Evolutionary conservation across 2,113 vertebrate species (phyloP), one percentile per base, ranked within the genome.

Genomic region (Zapus hudsonius): DNA sequence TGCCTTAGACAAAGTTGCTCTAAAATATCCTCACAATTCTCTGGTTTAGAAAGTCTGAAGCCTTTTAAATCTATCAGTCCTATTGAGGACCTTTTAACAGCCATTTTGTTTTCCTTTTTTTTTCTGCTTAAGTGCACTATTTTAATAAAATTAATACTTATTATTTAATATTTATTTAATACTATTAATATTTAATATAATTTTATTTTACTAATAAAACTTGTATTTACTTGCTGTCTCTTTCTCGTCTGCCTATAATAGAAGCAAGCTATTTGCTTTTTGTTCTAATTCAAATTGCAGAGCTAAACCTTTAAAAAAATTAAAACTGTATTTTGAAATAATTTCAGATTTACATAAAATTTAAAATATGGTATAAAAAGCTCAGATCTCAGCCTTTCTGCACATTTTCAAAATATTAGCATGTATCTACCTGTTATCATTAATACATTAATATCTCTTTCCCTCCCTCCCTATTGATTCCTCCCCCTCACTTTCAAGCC

Each of bases 321-420:
- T 44, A n/a, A n/a, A n/a, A n/a, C n/a, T n/a, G n/a, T n/a, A n/a
- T 40, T 89, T 52, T 67, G 78, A 61, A 87, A 72, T 89, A 81
- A 84, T 74, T 64, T 70, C 61, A 81, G 36, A 81, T 22, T 75
- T 90, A 76, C 0, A 57, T 36, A 31, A 83, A 83, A 72, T 64
- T 76, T 89, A n/a, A 76, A 29, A 40, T 89, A 38, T 4, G 8
- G 17, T 38, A 27, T 29, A 72, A 81, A 87, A 64, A n/a, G 17
- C 1, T 69, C 15, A 2, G 31, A 27, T 81, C 15, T 64, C 36
- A 75, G 12, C 20, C 29, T 3, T 72, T n/a, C 61, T 74, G 3
- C n/a, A 82, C 11, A 79, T 67, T 78, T 67, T 73, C 27, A 25
- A 81, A 17, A 42, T 79, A 22, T 66, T 73, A 83, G 27, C 12